Evolutionary conservation across 2,797 vertebrate species (phyloP).

Genomic region (Myioborus melanocephalus): DNA sequence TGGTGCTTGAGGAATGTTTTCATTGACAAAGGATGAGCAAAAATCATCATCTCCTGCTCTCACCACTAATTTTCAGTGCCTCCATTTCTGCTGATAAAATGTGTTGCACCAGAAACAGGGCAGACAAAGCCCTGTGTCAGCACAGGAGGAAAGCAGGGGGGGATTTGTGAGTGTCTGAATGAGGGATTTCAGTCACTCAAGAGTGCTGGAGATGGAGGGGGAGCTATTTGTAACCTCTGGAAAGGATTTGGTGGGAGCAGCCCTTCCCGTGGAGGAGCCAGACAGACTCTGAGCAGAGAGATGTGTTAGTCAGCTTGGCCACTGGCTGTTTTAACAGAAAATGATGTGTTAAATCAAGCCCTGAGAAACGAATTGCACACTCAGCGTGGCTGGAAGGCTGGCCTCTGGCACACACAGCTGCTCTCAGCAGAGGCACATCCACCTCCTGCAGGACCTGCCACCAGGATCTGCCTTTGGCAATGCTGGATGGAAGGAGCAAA

Average conservation of each 20-base stretch:
- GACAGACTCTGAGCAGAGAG: background rate
- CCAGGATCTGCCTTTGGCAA: background rate
- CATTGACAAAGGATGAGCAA: background rate
- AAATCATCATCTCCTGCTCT: background rate
- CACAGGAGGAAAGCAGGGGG: background rate
- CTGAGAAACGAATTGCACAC: background rate
- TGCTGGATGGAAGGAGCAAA: background rate
- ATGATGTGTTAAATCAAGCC: background rate
- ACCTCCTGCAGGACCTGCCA: background rate
- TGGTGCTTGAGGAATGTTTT: background rate
- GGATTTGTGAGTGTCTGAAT: background rate
- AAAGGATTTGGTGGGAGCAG: background rate
- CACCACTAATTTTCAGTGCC: background rate
- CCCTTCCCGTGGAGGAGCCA: rapidly evolving
- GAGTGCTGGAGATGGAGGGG: rapidly evolving
- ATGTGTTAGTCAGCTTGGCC: background rate
- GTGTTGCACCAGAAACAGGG: rapidly evolving
- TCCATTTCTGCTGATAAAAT: background rate
- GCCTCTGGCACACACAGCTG: background rate
- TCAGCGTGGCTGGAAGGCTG: background rate
- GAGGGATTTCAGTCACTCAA: background rate
- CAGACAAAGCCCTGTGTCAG: background rate
- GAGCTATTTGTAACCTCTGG: rapidly evolving
- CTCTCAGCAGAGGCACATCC: background rate
- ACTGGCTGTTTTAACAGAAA: conserved; percentile 8